A percentile compares a stretch with the other conserved stretches of the same genome.
phyloP scores from a whole-genome alignment of 2,113 vertebrate genomes.

The Gavia stellata region DNA sequence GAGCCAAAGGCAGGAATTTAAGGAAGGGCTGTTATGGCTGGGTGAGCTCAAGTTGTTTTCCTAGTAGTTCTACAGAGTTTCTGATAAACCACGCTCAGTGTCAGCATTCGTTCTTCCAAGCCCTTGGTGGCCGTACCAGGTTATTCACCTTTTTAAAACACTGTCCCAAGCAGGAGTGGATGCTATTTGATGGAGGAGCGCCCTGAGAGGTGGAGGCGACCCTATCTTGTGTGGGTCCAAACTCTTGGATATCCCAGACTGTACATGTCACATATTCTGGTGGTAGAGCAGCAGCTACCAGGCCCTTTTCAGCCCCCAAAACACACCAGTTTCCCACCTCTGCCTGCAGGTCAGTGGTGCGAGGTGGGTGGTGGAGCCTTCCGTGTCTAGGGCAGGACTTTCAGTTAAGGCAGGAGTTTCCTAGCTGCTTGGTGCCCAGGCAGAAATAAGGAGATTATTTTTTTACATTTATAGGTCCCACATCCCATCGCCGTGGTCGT shows the following conservation, averaged over 20 bases:
- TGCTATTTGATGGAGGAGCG: neutral
- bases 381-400: neutral
- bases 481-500: accelerated
- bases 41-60: neutral
- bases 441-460: neutral
- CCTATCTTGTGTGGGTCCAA: neutral
- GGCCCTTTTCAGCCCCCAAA: neutral
- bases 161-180: neutral
- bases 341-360: neutral
- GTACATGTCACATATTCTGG: neutral
- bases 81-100: neutral
- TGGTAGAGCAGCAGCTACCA: neutral
- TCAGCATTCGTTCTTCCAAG: neutral
- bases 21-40: neutral
- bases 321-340: neutral
- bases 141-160: neutral
- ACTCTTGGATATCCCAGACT: neutral
- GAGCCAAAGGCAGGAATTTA: neutral
- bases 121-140: neutral
- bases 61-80: neutral
- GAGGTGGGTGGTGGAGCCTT: neutral
- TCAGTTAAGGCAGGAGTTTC: neutral
- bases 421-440: neutral
- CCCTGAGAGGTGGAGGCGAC: neutral
- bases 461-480: neutral